A percentile compares a stretch with the other conserved stretches of the same genome.
phyloP scores from a whole-genome alignment of 1,140 invertebrate species.

The Zophobas morio region DNA sequence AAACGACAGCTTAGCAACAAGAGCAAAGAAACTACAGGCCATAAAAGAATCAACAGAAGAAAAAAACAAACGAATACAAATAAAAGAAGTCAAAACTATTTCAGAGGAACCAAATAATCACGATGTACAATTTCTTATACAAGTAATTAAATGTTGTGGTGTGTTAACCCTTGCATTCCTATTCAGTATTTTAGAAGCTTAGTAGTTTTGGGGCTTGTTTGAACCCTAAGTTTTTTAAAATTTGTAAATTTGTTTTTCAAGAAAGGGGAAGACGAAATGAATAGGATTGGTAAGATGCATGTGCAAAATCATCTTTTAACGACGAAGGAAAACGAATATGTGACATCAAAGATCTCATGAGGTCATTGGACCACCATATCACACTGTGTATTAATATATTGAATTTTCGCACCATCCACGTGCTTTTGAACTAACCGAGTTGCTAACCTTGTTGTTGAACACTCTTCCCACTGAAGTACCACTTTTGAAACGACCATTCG shows the following conservation, averaged over 20 bases:
- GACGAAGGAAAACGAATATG: too few species aligned
- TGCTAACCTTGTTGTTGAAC: neutral
- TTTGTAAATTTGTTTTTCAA: slow-evolving; percentile 13
- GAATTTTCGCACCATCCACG: neutral
- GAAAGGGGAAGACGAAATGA: neutral
- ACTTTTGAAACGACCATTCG: neutral
- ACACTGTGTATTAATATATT: neutral
- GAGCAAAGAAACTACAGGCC: slow-evolving; percentile 62
- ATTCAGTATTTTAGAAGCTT: slow-evolving; percentile 41
- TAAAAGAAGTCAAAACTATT: slow-evolving; percentile 65
- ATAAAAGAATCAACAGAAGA: slow-evolving; percentile 57
- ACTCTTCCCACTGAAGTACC: neutral
- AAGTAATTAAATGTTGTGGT: slow-evolving; percentile 66
- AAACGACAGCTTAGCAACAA: slow-evolving; percentile 61
- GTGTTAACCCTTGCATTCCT: slow-evolving; percentile 36
- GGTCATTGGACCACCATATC: too few species aligned
- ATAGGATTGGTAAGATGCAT: slow-evolving; percentile 40
- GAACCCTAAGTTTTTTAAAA: slow-evolving; percentile 13
- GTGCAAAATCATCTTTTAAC: neutral
- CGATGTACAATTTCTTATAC: slow-evolving; percentile 73
- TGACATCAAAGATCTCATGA: too few species aligned
- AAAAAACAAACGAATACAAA: slow-evolving; percentile 59
- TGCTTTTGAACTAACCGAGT: slow-evolving; percentile 3
- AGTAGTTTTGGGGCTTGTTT: slow-evolving; percentile 37
- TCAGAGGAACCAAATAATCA: slow-evolving; percentile 66